Percentiles rank a stretch among this genome's conserved stretches.
These are phyloP conservation scores for Peromyscus melanophrys DNA, from an alignment of 2,797 vertebrate species.

Conservation along the genomic window DNA sequence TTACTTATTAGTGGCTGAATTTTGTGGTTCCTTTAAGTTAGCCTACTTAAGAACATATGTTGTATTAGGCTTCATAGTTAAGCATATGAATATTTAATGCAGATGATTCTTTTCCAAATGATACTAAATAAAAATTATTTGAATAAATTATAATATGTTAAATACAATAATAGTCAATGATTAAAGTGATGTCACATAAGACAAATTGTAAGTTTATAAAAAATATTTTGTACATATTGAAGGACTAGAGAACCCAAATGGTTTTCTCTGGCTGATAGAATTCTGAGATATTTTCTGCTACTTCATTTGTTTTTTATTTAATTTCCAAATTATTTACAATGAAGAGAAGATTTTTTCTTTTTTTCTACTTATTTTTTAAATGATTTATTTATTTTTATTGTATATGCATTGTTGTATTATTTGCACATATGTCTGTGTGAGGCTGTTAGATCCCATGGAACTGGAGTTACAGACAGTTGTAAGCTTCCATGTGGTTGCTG, in stretches of 20 bases:
- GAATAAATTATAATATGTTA: slow-evolving; percentile 33
- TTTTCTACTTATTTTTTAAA: background rate
- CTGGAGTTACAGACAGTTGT: background rate
- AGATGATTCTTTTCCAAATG: slow-evolving; percentile 42
- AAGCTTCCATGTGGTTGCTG: background rate
- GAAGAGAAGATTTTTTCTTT: background rate
- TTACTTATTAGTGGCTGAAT: background rate
- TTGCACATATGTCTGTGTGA: background rate
- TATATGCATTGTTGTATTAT: too few relatives aligned
- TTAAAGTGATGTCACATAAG: slow-evolving; percentile 36
- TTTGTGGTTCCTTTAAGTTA: slow-evolving; percentile 42
- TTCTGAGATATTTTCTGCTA: background rate
- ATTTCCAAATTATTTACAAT: background rate
- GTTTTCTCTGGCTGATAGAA: background rate
- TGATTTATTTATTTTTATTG: background rate
- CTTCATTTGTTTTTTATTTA: background rate
- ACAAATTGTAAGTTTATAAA: background rate
- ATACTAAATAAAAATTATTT: slow-evolving; percentile 36
- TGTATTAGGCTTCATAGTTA: background rate
- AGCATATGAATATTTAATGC: background rate
- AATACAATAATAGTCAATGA: background rate
- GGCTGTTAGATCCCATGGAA: background rate
- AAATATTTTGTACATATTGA: background rate
- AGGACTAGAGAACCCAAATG: background rate
- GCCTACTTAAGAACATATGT: background rate